phyloP scores from a whole-genome alignment of 1,140 invertebrate species.

The Drosophila subpulchrella region DNA sequence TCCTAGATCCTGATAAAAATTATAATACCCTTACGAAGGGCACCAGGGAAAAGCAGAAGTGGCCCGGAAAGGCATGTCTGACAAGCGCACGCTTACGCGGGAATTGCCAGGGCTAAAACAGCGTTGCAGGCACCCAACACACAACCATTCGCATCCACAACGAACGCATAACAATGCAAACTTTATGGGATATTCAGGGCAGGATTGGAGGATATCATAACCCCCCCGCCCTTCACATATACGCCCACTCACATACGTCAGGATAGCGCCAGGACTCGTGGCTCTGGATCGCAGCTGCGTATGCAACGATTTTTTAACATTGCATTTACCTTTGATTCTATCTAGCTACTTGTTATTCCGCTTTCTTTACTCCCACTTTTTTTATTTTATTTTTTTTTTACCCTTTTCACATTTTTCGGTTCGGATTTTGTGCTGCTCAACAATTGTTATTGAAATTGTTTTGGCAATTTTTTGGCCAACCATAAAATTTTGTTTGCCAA shows the following conservation, averaged over 20 bases:
- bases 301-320: slow-evolving; percentile 65
- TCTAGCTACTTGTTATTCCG: slow-evolving; percentile 53
- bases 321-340: slow-evolving; percentile 78
- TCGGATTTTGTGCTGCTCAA: slow-evolving; percentile 60
- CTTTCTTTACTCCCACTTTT: slow-evolving; percentile 5
- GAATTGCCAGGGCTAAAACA: slow-evolving; percentile 57
- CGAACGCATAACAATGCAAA: slow-evolving; percentile 80
- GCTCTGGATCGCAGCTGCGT: slow-evolving; percentile 59
- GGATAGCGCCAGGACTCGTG: slow-evolving; percentile 8
- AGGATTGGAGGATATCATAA: neutral
- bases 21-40: neutral
- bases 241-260: slow-evolving; percentile 49
- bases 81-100: slow-evolving; percentile 52
- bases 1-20: neutral
- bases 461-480: slow-evolving; percentile 60
- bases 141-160: slow-evolving; percentile 50
- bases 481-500: slow-evolving; percentile 74
- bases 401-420: slow-evolving; percentile 6
- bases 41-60: slow-evolving; percentile 3
- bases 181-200: slow-evolving; percentile 58
- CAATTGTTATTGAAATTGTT: slow-evolving; percentile 82
- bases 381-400: neutral
- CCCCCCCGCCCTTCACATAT: neutral
- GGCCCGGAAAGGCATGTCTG: slow-evolving; percentile 27
- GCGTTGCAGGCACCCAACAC: slow-evolving; percentile 25